Evolutionary conservation across 2,113 vertebrate genomes (phyloP), one percentile per base, ranked within the genome.

Genomic region (Triplophysa tibetana): DNA sequence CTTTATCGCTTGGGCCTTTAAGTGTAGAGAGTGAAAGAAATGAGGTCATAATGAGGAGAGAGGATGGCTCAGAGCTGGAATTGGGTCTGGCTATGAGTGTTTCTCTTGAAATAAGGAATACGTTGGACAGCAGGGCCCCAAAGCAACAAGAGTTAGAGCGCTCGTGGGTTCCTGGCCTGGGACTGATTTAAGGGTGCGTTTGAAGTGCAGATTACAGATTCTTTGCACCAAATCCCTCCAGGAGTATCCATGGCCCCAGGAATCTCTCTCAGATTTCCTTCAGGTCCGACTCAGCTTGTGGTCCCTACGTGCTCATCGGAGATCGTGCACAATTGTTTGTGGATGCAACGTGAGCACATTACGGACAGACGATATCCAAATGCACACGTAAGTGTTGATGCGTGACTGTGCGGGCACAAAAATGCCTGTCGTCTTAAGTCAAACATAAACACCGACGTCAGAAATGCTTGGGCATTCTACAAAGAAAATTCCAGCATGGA

Each of bases 171-270:
- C 88, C 88, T 86, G 87, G 93, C 90, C 91, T 94, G 93, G 93
- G 93, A 93, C 91, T 94, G 91, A 93, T 94, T 94, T 94, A 93
- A 90, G 91, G 90, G 91, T 78, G 88, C 90, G 91, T 94, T 93
- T 93, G 92, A 94, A 93, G 92, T 93, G 90, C 89, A 94, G 92
- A 93, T 93, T 92, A 93, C 89, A 89, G 91, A 92, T 92, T 93
- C 91, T 91, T 92, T 91, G 90, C 90, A 90, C 91, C 89, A 94
- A 94, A 92, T 94, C 92, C 93, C 93, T 93, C 70, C 87, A 93
- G 93, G 93, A 94, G 92, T 94, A 94, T 94, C 91, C 82, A 89
- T 94, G 89, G 91, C 92, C 89, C 89, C 88, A 91, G 91, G 91
- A 94, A 93, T 92, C 91, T 93, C 90, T 92, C 91, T 93, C 91